These are phyloP conservation scores for Leptobrachium ailaonicum DNA, from an alignment of 2,113 vertebrate species.

Conservation along the genomic window DNA sequence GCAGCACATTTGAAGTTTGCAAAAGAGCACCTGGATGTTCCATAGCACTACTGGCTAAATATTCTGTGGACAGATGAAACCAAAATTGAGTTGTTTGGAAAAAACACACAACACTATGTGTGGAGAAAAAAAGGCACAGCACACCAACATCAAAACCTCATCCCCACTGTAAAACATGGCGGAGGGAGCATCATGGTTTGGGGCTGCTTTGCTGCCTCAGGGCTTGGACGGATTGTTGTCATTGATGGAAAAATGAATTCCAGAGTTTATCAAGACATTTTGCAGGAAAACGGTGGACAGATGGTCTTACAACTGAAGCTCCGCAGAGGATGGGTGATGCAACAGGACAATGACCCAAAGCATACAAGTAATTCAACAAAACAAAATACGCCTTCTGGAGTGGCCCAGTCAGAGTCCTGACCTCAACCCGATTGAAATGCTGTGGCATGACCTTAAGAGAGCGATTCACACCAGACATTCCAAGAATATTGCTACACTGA, in stretches of 20 bases:
- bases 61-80: background rate
- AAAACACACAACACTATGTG: conserved; percentile 3
- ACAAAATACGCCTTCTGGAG: no score
- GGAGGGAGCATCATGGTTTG: background rate
- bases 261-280: conserved; percentile 8
- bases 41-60: background rate
- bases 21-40: conserved; percentile 4
- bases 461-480: no score
- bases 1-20: background rate
- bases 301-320: background rate
- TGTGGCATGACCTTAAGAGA: no score
- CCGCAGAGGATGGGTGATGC: no score
- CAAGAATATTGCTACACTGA: no score
- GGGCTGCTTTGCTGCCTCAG: no score
- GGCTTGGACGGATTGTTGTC: background rate
- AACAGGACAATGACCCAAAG: no score
- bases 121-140: conserved; percentile 12
- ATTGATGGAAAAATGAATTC: conserved; percentile 3
- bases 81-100: conserved; percentile 11
- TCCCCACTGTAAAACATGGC: background rate
- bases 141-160: conserved; percentile 13
- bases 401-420: no score
- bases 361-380: no score
- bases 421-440: no score
- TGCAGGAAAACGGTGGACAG: conserved; percentile 20